These are phyloP conservation scores for Drosophila busckii DNA, from an alignment of 1,140 invertebrate genomes.

Conservation along the genomic window DNA sequence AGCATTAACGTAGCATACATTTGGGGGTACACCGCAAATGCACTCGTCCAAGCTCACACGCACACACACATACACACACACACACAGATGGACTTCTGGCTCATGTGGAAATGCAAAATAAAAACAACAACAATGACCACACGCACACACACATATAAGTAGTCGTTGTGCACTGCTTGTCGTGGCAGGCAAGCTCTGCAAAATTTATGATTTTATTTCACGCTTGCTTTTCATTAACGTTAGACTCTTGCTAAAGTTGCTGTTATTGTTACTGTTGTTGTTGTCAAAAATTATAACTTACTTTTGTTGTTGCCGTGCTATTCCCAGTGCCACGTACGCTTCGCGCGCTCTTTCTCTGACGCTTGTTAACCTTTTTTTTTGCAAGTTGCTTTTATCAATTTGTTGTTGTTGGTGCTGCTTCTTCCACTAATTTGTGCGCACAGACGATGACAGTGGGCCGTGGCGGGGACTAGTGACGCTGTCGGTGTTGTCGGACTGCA, in stretches of 20 bases:
- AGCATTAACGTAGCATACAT: constrained; percentile 63
- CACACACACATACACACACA: constrained; percentile 14
- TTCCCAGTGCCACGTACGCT: constrained; percentile 31
- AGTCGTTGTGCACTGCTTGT: constrained; percentile 21
- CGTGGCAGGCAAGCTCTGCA: constrained; percentile 42
- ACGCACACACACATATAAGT: background rate
- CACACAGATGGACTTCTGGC: constrained; percentile 1
- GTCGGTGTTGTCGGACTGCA: constrained; percentile 25
- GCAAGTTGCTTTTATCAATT: constrained; percentile 49
- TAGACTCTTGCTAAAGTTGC: constrained; percentile 33
- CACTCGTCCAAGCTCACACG: constrained; percentile 45
- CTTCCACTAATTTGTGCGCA: constrained; percentile 63
- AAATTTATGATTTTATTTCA: constrained; percentile 77
- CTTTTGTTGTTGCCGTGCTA: constrained; percentile 38
- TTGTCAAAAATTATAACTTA: constrained; percentile 66
- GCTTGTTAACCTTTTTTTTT: constrained; percentile 74
- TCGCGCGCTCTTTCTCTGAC: constrained; percentile 47
- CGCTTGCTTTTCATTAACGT: constrained; percentile 77
- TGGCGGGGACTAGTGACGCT: background rate
- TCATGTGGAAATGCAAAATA: constrained; percentile 51
- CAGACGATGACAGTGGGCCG: constrained; percentile 25
- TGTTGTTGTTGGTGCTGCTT: constrained; percentile 25
- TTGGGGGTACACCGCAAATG: constrained; percentile 62
- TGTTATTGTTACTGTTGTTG: constrained; percentile 10
- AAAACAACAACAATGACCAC: constrained; percentile 32